Conservation (phyloP, 2,113 vertebrate genomes). For the Oryzias javanicus region DNA sequence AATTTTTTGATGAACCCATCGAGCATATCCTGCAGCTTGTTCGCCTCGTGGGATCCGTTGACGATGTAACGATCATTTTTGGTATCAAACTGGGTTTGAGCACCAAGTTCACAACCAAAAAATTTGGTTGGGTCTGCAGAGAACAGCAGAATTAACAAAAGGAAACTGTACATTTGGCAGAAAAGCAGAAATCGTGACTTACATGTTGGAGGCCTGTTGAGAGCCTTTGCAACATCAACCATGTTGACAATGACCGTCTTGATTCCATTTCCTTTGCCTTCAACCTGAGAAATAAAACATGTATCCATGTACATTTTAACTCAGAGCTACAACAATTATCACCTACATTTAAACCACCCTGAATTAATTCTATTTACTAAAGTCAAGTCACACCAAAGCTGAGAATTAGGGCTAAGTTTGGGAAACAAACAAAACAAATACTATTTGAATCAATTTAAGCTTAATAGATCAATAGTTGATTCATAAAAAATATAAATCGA, state of each 20-base stretch:
- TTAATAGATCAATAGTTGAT: no score
- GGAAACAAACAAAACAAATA: no score
- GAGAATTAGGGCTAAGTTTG: no score
- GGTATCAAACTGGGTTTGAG: constrained; percentile 99
- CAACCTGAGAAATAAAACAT: constrained; percentile 79
- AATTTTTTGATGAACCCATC: constrained; percentile 99
- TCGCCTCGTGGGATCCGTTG: constrained; percentile 99
- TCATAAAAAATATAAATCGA: no score
- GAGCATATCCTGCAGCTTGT: constrained; percentile 99
- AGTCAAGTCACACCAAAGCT: no score
- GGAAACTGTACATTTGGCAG: background rate
- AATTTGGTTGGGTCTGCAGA: constrained; percentile 96
- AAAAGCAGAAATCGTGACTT: constrained; percentile 55
- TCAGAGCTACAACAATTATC: no score
- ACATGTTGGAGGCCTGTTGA: constrained; percentile 99
- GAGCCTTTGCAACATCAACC: constrained; percentile 99
- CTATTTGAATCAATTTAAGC: no score
- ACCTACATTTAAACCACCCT: no score
- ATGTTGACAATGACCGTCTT: constrained; percentile 99
- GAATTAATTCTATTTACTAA: no score
- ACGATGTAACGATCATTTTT: constrained; percentile 99
- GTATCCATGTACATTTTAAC: no score
- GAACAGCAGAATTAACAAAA: background rate
- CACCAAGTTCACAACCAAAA: constrained; percentile 99
- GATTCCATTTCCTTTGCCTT: constrained; percentile 99